A percentile compares a stretch with the other conserved stretches of the same genome.
phyloP scores from a whole-genome alignment of 2,888 invertebrate genomes.

The Perizoma affinitatum region DNA sequence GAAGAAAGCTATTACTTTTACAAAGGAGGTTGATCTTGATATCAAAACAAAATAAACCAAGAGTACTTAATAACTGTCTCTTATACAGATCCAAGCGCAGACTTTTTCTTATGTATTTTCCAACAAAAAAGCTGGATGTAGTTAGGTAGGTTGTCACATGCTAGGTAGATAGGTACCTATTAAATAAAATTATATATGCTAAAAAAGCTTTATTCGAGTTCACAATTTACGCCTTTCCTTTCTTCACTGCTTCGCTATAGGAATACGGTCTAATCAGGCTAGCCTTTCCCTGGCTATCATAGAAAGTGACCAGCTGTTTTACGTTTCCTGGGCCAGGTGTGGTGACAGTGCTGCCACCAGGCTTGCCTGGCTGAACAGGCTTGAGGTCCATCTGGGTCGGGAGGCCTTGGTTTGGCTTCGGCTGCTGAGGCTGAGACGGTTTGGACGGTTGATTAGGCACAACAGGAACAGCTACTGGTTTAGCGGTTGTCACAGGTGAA shows the following conservation, averaged over 20 bases:
- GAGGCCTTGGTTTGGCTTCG: constrained; percentile 30
- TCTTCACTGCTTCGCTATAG: constrained; percentile 78
- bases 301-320: constrained; percentile 69
- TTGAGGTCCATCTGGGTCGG: constrained; percentile 52
- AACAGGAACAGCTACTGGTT: constrained; percentile 37
- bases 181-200: not conserved
- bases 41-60: not conserved
- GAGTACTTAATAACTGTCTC: too few species aligned
- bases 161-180: too few species aligned
- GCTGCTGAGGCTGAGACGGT: constrained; percentile 34
- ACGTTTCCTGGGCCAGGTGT: constrained; percentile 75
- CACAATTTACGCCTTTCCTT: constrained; percentile 53
- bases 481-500: constrained; percentile 34
- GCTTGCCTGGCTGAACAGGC: constrained; percentile 64
- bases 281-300: constrained; percentile 71
- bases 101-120: too few species aligned
- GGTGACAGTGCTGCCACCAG: constrained; percentile 53
- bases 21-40: not conserved
- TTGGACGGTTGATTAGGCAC: constrained; percentile 33
- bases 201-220: constrained; percentile 4
- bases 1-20: constrained; percentile 4
- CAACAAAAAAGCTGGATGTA: not conserved
- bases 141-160: not conserved
- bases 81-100: not conserved
- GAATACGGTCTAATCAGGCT: constrained; percentile 73